Conservation (phyloP, 2,797 vertebrate genomes). For the Caiman crocodilus region DNA sequence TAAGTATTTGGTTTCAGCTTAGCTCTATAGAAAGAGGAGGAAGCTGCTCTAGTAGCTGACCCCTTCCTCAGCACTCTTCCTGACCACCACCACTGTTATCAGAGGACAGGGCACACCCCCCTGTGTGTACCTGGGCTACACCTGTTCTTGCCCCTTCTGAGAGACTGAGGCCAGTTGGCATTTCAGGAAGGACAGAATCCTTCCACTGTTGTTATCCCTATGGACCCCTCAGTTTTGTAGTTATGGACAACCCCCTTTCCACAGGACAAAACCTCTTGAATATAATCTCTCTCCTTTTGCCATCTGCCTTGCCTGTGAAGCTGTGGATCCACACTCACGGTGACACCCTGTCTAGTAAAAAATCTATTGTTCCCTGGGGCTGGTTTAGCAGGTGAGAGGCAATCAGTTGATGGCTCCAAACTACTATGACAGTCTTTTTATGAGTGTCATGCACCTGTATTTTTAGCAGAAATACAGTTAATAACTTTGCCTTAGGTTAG, state of each 20-base stretch:
- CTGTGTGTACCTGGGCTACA: too few relatives aligned
- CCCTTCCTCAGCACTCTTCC: too few relatives aligned
- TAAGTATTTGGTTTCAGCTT: too few relatives aligned
- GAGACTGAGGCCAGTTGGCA: background rate
- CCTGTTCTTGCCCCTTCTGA: background rate
- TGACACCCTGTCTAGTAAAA: conserved; percentile 70
- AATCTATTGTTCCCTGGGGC: conserved; percentile 65
- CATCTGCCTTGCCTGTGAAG: conserved; percentile 16
- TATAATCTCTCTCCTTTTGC: conserved; percentile 42
- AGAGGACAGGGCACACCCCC: too few relatives aligned
- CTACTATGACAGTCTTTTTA: background rate
- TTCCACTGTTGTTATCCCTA: background rate
- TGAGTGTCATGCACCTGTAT: conserved; percentile 45
- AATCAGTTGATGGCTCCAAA: conserved; percentile 55
- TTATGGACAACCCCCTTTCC: background rate
- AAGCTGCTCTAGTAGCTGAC: too few relatives aligned
- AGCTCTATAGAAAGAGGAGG: too few relatives aligned
- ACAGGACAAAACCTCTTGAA: background rate
- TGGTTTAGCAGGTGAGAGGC: conserved; percentile 55
- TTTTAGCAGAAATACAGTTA: conserved; percentile 27
- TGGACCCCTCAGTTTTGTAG: background rate
- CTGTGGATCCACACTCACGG: conserved; percentile 49
- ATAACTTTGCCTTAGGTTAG: background rate
- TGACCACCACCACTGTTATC: too few relatives aligned
- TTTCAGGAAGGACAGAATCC: background rate